These are phyloP conservation scores for Trimorus sp. DNA, from an alignment of 2,888 invertebrate genomes.

Conservation along the genomic window DNA sequence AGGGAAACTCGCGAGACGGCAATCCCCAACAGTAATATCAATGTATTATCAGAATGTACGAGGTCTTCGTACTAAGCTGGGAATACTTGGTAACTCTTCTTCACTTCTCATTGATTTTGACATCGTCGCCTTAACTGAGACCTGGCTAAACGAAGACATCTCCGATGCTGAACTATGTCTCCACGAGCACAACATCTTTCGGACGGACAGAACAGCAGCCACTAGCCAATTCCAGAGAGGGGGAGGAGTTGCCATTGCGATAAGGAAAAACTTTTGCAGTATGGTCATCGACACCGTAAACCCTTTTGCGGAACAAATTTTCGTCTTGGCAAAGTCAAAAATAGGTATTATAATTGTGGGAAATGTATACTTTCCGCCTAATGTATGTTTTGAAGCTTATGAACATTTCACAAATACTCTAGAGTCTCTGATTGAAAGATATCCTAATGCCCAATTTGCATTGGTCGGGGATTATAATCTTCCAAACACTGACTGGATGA, in stretches of 20 bases:
- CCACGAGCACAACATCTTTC: background rate
- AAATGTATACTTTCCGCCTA: background rate
- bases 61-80: background rate
- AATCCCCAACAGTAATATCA: background rate
- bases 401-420: background rate
- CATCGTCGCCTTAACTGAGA: background rate
- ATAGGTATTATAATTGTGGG: background rate
- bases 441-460: background rate
- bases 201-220: background rate
- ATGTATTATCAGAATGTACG: background rate
- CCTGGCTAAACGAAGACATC: background rate
- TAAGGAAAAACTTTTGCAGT: background rate
- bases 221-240: slow-evolving; percentile 1
- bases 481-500: background rate
- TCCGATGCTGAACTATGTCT: background rate
- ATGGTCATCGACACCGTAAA: background rate
- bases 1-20: background rate
- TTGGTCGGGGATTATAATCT: background rate
- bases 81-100: too few species aligned
- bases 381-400: background rate
- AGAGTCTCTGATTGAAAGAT: background rate
- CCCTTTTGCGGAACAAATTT: background rate
- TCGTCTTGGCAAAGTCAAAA: background rate
- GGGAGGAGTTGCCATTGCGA: background rate
- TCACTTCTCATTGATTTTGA: too few species aligned